Percentiles rank a stretch among this genome's conserved stretches.
Conservation (phyloP, 2,797 vertebrate genomes). For the Varecia variegata region DNA sequence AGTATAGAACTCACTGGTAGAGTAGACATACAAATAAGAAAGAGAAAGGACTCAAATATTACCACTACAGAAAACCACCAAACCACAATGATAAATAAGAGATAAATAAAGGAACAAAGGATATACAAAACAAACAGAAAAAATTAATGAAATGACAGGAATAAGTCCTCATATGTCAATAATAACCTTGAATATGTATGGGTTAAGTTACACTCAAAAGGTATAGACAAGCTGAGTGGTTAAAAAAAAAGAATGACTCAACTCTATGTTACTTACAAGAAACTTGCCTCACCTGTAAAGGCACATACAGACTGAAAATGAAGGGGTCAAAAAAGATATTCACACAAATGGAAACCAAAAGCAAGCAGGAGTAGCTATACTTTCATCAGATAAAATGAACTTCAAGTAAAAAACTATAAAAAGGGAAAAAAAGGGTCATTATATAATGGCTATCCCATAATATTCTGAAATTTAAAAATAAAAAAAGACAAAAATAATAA, state of each 20-base stretch:
- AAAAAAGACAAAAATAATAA: no score
- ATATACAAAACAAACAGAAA: not conserved
- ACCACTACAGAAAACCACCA: not conserved
- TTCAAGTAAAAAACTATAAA: not conserved
- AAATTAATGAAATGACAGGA: not conserved
- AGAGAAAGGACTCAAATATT: not conserved
- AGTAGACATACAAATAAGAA: not conserved
- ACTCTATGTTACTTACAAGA: not conserved
- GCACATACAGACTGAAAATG: not conserved
- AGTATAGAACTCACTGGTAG: not conserved
- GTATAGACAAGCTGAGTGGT: not conserved
- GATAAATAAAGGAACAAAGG: not conserved
- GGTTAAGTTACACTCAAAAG: not conserved
- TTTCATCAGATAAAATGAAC: not conserved
- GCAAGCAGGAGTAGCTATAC: not conserved
- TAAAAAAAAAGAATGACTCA: not conserved
- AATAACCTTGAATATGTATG: not conserved
- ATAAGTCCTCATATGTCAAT: not conserved
- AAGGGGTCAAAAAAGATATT: not conserved
- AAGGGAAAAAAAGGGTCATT: not conserved
- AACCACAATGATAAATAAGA: not conserved
- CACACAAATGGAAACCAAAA: not conserved
- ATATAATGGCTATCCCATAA: not conserved
- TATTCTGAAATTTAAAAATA: no score
- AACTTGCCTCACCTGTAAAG: not conserved